These are phyloP conservation scores for Cepphus grylle DNA, from an alignment of 2,113 vertebrate genomes.

Conservation along the genomic window DNA sequence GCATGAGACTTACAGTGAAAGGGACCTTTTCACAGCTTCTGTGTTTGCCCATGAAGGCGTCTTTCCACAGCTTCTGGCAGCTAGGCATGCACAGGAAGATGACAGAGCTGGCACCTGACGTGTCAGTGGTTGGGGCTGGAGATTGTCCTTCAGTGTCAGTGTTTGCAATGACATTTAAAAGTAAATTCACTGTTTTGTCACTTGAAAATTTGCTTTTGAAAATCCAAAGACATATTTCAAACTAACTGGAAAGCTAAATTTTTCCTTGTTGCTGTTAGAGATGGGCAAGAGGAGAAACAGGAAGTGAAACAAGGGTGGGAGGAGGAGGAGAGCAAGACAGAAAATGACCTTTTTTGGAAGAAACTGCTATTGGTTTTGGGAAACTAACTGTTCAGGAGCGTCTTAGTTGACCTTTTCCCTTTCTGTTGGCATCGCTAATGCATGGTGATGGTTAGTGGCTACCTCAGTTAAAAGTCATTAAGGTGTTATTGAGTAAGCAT, in stretches of 20 bases:
- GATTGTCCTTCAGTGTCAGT: neutral
- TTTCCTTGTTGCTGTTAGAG: neutral
- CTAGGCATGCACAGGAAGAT: neutral
- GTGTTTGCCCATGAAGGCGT: neutral
- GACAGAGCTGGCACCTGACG: neutral
- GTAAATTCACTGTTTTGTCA: neutral
- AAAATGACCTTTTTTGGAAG: neutral
- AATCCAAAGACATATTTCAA: neutral
- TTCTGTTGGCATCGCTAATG: neutral
- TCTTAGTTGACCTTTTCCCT: neutral
- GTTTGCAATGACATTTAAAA: neutral
- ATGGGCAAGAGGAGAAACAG: neutral
- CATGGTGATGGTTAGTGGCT: neutral
- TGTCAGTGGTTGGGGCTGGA: neutral
- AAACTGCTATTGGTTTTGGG: neutral
- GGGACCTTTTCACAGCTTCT: neutral
- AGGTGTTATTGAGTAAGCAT: neutral
- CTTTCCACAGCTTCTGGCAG: neutral
- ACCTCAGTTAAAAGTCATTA: slow-evolving; percentile 19
- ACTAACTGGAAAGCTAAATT: neutral
- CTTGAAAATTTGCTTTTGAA: neutral
- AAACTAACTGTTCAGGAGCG: neutral
- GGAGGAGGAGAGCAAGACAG: neutral
- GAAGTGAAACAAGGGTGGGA: neutral
- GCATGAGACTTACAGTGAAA: neutral